phyloP scores from a whole-genome alignment of 2,888 invertebrate genomes.

The Mellilla xanthometata region DNA sequence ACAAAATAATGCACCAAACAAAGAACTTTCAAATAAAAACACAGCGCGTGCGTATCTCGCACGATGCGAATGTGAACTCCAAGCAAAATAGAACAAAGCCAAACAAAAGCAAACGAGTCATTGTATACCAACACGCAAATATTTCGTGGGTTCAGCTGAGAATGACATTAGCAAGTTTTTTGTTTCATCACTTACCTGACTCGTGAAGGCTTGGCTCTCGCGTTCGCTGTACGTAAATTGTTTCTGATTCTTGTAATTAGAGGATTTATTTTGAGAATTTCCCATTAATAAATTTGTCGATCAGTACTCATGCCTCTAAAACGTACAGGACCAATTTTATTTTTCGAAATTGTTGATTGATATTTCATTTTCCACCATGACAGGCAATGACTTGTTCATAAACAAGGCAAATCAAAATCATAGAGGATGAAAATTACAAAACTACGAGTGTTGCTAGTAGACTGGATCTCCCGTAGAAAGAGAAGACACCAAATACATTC shows the following conservation, averaged over 20 bases:
- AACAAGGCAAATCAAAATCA: conserved; percentile 16
- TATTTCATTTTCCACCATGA: conserved; percentile 50
- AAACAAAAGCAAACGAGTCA: conserved; percentile 49
- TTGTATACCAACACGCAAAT: conserved; percentile 51
- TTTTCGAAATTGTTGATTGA: conserved; percentile 40
- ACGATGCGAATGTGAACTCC: conserved; percentile 33
- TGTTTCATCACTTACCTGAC: conserved; percentile 72
- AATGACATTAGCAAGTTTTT: conserved; percentile 80
- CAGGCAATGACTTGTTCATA: conserved; percentile 53
- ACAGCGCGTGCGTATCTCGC: conserved; percentile 31
- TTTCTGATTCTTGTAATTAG: conserved; percentile 53
- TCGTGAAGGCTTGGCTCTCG: conserved; percentile 69
- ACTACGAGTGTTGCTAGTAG: too few relatives aligned
- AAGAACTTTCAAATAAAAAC: conserved; percentile 40
- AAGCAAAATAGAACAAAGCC: conserved; percentile 39
- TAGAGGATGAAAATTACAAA: too few relatives aligned
- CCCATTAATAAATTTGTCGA: conserved; percentile 62
- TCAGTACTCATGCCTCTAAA: conserved; percentile 15
- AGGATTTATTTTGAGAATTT: conserved; percentile 68
- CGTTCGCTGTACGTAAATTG: conserved; percentile 52
- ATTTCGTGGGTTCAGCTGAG: conserved; percentile 78
- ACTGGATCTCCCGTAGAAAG: too few relatives aligned
- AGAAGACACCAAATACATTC: too few relatives aligned
- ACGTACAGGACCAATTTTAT: conserved; percentile 26
- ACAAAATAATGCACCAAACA: conserved; percentile 43